Evolutionary conservation across 1,140 invertebrate species (phyloP).

Genomic region (Saccostrea echinata): DNA sequence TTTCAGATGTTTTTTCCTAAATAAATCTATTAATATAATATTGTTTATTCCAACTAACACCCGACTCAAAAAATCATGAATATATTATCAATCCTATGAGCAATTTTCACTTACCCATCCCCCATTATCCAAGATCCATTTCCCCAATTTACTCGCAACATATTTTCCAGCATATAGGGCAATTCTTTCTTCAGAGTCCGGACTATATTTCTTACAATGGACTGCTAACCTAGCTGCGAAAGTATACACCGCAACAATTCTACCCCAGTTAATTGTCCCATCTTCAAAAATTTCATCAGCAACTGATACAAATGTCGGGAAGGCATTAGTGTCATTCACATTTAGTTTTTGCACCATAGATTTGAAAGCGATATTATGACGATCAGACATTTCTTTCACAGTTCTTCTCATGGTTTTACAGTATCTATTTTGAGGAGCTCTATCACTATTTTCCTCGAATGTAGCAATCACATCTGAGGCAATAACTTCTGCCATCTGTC

Average conservation of each 20-base stretch:
- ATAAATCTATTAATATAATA: too few relatives aligned
- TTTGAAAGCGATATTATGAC: constrained; percentile 84
- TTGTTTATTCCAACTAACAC: too few relatives aligned
- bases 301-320: constrained; percentile 82
- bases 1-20: too few relatives aligned
- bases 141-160: constrained; percentile 78
- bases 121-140: constrained; percentile 79
- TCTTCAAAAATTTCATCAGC: constrained; percentile 84
- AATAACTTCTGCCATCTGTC: constrained; percentile 73
- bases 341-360: constrained; percentile 84
- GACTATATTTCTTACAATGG: constrained; percentile 81
- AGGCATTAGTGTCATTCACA: constrained; percentile 81
- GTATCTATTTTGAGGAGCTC: constrained; percentile 70
- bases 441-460: constrained; percentile 64
- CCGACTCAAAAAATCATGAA: too few relatives aligned
- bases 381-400: constrained; percentile 79
- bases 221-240: constrained; percentile 83
- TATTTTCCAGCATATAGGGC: constrained; percentile 79
- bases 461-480: constrained; percentile 71
- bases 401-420: constrained; percentile 78
- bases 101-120: constrained; percentile 79
- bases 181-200: constrained; percentile 75
- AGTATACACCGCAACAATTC: constrained; percentile 84
- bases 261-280: constrained; percentile 83
- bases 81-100: too few relatives aligned